A percentile compares a stretch with the other conserved stretches of the same genome.
These are phyloP conservation scores for Helostoma temminkii DNA, from an alignment of 2,797 vertebrate genomes.

Conservation along the genomic window DNA sequence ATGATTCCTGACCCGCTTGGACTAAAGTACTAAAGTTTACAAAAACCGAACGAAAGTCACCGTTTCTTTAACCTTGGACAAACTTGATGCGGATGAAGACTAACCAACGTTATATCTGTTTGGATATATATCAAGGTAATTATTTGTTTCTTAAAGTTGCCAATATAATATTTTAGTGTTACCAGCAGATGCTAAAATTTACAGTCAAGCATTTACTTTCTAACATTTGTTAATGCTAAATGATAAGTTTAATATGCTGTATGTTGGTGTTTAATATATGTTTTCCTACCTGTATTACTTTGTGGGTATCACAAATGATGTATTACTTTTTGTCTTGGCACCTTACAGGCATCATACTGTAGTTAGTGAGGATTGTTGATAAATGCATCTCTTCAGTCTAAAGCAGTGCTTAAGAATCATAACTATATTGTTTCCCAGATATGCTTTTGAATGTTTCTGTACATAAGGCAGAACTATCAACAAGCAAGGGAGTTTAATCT, in stretches of 20 bases:
- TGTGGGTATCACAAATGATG: too few species aligned
- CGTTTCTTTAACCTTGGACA: background rate
- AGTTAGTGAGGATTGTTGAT: too few species aligned
- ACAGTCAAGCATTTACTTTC: background rate
- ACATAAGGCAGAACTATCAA: background rate
- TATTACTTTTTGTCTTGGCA: too few species aligned
- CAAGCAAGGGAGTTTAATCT: background rate
- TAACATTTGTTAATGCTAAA: too few species aligned
- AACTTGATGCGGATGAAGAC: background rate
- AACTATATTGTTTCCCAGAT: too few species aligned
- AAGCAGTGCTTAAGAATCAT: too few species aligned
- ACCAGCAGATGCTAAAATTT: background rate
- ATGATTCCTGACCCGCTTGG: rapidly evolving
- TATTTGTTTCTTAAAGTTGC: background rate
- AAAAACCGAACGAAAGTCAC: background rate
- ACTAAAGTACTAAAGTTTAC: background rate
- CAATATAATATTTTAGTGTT: constrained; percentile 1
- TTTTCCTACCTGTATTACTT: too few species aligned
- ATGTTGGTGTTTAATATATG: too few species aligned
- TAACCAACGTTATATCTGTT: background rate
- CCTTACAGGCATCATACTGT: too few species aligned
- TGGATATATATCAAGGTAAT: constrained; percentile 18
- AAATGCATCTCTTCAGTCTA: too few species aligned
- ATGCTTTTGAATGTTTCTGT: background rate
- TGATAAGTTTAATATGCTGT: too few species aligned